Percentiles rank a stretch among this genome's conserved stretches.
These are phyloP conservation scores for Mongoloraphidia duomilia DNA, from an alignment of 2,888 invertebrate species.

Conservation along the genomic window DNA sequence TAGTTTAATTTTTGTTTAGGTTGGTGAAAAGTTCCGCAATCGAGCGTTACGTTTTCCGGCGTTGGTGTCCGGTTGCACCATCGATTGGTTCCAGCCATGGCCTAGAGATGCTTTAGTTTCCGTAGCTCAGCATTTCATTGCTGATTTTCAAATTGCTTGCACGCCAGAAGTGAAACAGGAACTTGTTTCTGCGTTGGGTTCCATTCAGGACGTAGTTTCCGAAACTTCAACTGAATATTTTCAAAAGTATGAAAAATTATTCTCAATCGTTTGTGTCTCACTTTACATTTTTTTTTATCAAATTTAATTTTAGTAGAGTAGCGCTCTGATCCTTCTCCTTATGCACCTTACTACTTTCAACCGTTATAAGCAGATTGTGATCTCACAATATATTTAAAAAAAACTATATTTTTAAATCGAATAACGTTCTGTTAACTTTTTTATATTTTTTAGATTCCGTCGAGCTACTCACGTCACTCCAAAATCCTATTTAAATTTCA, in stretches of 20 bases:
- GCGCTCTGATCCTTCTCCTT: too few relatives aligned
- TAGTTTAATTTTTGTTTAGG: constrained; percentile 33
- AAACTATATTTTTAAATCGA: too few relatives aligned
- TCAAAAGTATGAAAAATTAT: constrained; percentile 37
- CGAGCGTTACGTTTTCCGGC: constrained; percentile 88
- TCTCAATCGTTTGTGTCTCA: background rate
- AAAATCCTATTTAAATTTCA: constrained; percentile 91
- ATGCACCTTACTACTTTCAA: too few relatives aligned
- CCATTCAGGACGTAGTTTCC: constrained; percentile 86
- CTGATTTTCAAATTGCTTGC: constrained; percentile 81
- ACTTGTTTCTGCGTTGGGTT: constrained; percentile 79
- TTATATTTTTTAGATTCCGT: constrained; percentile 45
- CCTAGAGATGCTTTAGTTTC: constrained; percentile 87
- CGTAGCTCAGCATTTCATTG: constrained; percentile 83
- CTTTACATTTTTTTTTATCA: background rate
- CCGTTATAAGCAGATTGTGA: too few relatives aligned
- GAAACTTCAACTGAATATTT: constrained; percentile 74
- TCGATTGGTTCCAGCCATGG: constrained; percentile 98
- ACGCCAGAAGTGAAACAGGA: constrained; percentile 68
- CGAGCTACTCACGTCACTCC: constrained; percentile 94
- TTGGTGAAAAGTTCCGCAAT: constrained; percentile 89
- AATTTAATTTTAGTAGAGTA: background rate
- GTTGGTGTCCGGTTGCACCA: constrained; percentile 91
- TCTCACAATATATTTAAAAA: too few relatives aligned
- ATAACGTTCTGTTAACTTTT: too few relatives aligned